Evolutionary conservation across 2,888 invertebrate species (phyloP).

Genomic region (Calephelis perditalis): DNA sequence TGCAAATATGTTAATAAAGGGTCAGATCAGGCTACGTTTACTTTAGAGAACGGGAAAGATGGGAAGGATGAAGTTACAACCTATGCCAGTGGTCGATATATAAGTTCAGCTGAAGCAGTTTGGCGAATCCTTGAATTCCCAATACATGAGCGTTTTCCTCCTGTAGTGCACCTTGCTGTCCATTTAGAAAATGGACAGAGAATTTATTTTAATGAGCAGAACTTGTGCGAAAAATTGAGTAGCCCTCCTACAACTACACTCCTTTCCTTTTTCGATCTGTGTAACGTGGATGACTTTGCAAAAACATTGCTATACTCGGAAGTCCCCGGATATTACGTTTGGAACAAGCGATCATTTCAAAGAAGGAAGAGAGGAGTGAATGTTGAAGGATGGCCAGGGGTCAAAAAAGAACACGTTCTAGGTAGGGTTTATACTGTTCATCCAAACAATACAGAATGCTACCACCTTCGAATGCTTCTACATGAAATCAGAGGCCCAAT

Average conservation of each 20-base stretch:
- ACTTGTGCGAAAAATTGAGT: slow-evolving; percentile 1
- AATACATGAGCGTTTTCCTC: slow-evolving; percentile 2
- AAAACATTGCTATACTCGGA: slow-evolving; percentile 20
- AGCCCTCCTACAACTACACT: slow-evolving; percentile 1
- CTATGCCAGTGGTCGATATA: slow-evolving; percentile 27
- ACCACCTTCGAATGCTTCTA: slow-evolving; percentile 24
- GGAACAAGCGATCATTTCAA: slow-evolving; percentile 13
- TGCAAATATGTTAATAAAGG: slow-evolving; percentile 12
- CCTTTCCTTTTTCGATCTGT: slow-evolving; percentile 8
- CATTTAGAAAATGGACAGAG: slow-evolving; percentile 11
- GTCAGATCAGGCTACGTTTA: slow-evolving; percentile 23
- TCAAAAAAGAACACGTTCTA: slow-evolving; percentile 21
- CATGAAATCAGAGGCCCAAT: slow-evolving; percentile 24
- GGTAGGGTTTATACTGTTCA: slow-evolving; percentile 24
- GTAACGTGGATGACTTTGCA: background rate
- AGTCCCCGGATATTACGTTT: slow-evolving; percentile 24
- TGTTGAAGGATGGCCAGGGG: slow-evolving; percentile 20
- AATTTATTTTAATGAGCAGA: slow-evolving; percentile 11
- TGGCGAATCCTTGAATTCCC: background rate
- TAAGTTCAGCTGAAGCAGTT: slow-evolving; percentile 20
- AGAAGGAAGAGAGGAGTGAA: slow-evolving; percentile 15
- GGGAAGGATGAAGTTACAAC: slow-evolving; percentile 27
- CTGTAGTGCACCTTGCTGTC: slow-evolving; percentile 1
- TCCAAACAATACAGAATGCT: slow-evolving; percentile 26
- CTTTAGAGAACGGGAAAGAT: slow-evolving; percentile 22